These are phyloP conservation scores for Habropoda laboriosa DNA, from an alignment of 1,140 invertebrate species.

Conservation along the genomic window DNA sequence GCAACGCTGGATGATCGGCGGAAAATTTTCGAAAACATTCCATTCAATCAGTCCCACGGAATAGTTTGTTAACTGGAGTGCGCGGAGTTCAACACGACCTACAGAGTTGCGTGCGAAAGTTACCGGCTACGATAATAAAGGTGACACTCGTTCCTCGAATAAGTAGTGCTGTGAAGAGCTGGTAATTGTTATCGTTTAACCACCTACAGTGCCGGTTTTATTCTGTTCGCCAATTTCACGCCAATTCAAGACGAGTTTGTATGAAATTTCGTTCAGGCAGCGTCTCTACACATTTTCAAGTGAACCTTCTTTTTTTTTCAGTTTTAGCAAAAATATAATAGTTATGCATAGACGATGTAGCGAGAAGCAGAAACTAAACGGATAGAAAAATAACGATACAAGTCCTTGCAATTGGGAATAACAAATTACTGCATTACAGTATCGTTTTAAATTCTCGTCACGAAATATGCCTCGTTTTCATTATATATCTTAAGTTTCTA, in stretches of 20 bases:
- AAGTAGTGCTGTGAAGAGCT: background rate
- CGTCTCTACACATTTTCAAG: too few species aligned
- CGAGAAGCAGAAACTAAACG: too few species aligned
- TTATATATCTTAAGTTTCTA: too few species aligned
- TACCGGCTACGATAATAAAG: background rate
- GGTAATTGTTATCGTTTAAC: slow-evolving; percentile 1
- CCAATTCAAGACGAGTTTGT: background rate
- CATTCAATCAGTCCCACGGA: slow-evolving; percentile 7
- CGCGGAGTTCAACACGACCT: background rate
- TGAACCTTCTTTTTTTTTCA: too few species aligned
- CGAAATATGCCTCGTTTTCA: too few species aligned
- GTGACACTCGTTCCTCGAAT: background rate
- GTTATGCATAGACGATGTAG: too few species aligned
- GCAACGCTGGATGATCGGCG: slow-evolving; percentile 2
- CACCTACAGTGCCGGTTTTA: background rate
- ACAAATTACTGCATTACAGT: too few species aligned
- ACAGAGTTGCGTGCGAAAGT: background rate
- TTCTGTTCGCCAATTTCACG: background rate
- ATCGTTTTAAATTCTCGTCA: too few species aligned
- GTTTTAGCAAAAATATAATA: too few species aligned
- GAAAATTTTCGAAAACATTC: slow-evolving; percentile 39
- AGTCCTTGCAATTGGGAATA: too few species aligned
- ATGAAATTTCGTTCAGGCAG: too few species aligned
- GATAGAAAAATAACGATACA: too few species aligned
- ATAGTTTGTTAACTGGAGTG: slow-evolving; percentile 36